Evolutionary conservation across 2,113 vertebrate species (phyloP).

Genomic region (Tragelaphus buxtoni): DNA sequence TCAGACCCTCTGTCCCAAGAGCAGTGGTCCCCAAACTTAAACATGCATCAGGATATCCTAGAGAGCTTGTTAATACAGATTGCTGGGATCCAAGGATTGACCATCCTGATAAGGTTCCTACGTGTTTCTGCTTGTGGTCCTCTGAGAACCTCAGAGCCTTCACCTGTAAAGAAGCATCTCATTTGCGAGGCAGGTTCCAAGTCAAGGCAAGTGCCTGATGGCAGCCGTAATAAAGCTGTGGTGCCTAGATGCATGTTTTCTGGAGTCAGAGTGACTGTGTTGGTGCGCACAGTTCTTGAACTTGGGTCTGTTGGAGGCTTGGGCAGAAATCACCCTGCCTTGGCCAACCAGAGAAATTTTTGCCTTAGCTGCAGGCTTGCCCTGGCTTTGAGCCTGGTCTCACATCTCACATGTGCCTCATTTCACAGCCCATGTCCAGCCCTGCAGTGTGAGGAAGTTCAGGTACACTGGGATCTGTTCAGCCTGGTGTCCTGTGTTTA

Average conservation of each 20-base stretch:
- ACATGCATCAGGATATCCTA: accelerated
- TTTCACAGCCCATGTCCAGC: neutral
- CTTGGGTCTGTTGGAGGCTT: neutral
- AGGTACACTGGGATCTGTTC: neutral
- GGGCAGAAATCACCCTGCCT: neutral
- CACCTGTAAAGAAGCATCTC: neutral
- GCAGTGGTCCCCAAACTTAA: accelerated
- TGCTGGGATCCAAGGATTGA: accelerated
- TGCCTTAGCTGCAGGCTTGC: neutral
- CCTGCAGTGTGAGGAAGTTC: too few species aligned
- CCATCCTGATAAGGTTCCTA: neutral
- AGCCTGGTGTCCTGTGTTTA: neutral
- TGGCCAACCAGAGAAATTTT: neutral
- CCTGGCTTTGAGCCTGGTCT: neutral
- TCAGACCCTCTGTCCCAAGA: neutral
- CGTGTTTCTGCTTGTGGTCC: too few species aligned
- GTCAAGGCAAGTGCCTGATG: neutral
- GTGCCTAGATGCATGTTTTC: neutral
- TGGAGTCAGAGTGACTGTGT: neutral
- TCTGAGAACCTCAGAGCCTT: neutral
- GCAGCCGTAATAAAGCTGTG: accelerated
- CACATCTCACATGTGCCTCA: accelerated
- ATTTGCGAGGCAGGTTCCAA: neutral
- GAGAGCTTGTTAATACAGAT: neutral
- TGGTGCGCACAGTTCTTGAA: neutral